phyloP scores from a whole-genome alignment of 1,140 invertebrate species.

The Hyposmocoma kahamanoa region DNA sequence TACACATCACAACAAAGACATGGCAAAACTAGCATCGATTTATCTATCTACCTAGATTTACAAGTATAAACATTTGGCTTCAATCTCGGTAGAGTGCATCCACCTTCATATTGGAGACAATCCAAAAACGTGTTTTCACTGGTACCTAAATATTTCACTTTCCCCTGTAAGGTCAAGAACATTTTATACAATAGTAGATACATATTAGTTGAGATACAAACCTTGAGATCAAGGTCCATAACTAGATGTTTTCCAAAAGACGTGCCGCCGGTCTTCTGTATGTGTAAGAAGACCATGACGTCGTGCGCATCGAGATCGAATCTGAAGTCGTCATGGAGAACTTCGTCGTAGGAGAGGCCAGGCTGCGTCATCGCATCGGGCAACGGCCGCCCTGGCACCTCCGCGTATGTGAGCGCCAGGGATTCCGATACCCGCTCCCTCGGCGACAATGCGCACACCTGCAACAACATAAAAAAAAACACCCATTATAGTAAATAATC shows the following conservation, averaged over 20 bases:
- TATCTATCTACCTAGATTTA: no score
- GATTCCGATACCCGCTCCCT: conserved; percentile 71
- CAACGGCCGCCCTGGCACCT: conserved; percentile 75
- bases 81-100: background rate
- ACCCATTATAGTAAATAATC: no score
- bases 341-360: conserved; percentile 85
- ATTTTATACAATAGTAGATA: background rate
- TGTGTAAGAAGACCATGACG: conserved; percentile 98
- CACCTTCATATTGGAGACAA: conserved; percentile 1
- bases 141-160: background rate
- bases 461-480: conserved; percentile 29
- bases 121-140: conserved; percentile 1
- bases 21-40: no score
- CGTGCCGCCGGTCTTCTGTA: conserved; percentile 94
- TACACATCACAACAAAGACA: no score
- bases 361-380: conserved; percentile 72
- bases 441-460: conserved; percentile 84
- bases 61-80: no score
- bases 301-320: conserved; percentile 94
- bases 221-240: conserved; percentile 90
- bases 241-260: conserved; percentile 96
- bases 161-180: background rate
- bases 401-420: conserved; percentile 66
- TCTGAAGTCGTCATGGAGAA: conserved; percentile 88
- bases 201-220: conserved; percentile 41